Evolutionary conservation across 2,888 invertebrate genomes (phyloP), one percentile per base, ranked within the genome.

Genomic region (Ormyrus thymus): DNA sequence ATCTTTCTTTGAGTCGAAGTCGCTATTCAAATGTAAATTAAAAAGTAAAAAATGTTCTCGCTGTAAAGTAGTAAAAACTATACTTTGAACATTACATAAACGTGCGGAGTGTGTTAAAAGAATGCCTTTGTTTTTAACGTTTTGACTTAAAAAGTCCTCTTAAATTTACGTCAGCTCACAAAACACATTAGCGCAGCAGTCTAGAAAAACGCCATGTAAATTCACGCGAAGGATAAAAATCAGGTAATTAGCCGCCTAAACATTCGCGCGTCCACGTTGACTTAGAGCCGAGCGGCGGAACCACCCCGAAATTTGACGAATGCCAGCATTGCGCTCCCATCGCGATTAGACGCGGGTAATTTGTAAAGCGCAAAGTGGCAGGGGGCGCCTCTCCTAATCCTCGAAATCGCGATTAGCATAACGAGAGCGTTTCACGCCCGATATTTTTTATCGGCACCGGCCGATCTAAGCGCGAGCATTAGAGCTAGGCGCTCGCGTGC

Each of bases 371-470:
- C 68, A 68, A 59, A 68, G 45, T 29, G 29, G 15, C 43, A 29
- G 9, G 56, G 55, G 29, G 53, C 7, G 56, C 50, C 7, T 50
- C 75, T 56, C 64, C 78, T 29, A 46, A 29, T 80, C 81, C 83
- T 83, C 82, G 84, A 81, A 83, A 86, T 84, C 80, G 83, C 85
- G 87, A 87, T 88, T 86, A 86, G 81, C 84, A 84, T 87, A 86
- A 87, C 84, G 84, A 85, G 84, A 84, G 77, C 85, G 85, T 85
- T 88, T 88, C 86, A 87, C 87, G 84, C 87, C 86, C 82, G 56
- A 43, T 29, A 56, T 1, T 29, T 29, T 48, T 65, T 75, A 61
- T 61, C 65, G n/a, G 29, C 15, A 11, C 43, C 11, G 51, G 6
- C 29, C 43, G 45, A 75, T 74, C 58, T 66, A 65, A 7, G 55